Percentiles rank a stretch among this genome's conserved stretches.
These are phyloP conservation scores for Cardiocondyla obscurior DNA, from an alignment of 1,140 invertebrate species.

Conservation along the genomic window DNA sequence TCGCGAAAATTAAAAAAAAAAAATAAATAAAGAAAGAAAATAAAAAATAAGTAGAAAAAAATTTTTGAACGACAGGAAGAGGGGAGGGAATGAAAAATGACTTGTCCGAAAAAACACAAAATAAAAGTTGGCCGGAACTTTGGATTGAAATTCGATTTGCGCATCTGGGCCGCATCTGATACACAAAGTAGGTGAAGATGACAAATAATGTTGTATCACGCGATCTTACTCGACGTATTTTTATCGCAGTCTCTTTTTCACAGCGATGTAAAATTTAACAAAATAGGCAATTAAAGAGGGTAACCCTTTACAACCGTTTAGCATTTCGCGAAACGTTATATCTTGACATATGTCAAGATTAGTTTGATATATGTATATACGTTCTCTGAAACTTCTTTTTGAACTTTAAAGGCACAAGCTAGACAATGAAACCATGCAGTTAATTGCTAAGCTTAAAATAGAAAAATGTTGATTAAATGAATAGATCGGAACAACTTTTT, in stretches of 20 bases:
- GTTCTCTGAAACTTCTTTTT: not conserved
- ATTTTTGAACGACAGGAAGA: not conserved
- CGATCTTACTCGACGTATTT: not conserved
- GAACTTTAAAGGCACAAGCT: not conserved
- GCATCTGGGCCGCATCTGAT: slow-evolving; percentile 32
- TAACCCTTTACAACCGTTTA: not conserved
- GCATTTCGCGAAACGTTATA: not conserved
- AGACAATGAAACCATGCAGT: not conserved
- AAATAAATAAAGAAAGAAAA: too few relatives aligned
- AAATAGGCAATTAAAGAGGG: not conserved
- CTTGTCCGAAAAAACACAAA: not conserved
- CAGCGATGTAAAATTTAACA: not conserved
- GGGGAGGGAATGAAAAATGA: not conserved
- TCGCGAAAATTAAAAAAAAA: too few relatives aligned
- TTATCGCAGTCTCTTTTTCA: not conserved
- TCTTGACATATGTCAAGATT: not conserved
- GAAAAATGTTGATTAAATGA: not conserved
- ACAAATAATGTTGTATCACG: slow-evolving; percentile 34
- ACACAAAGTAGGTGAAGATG: slow-evolving; percentile 36
- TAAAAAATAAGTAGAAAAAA: too few relatives aligned
- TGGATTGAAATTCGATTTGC: slow-evolving; percentile 31
- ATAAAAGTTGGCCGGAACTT: slow-evolving; percentile 26
- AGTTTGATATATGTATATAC: not conserved
- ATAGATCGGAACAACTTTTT: not conserved
- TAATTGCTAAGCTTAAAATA: not conserved